Conservation (phyloP, 2,113 vertebrate genomes). For the Corythornis cristatus region DNA sequence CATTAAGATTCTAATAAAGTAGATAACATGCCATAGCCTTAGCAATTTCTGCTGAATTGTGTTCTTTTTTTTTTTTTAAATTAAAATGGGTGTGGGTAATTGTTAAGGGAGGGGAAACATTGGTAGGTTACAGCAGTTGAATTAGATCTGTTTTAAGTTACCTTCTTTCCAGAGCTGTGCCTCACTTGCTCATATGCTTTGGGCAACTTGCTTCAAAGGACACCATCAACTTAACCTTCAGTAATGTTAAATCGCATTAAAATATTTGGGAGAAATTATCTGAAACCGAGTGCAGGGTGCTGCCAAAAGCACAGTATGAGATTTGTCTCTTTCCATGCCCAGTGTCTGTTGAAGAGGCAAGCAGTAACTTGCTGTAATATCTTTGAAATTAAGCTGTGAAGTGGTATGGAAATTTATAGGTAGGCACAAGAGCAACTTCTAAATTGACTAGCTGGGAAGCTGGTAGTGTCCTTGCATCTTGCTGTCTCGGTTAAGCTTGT, state of each 20-base stretch:
- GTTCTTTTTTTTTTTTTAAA: not conserved
- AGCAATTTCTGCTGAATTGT: constrained; percentile 6
- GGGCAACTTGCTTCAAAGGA: constrained; percentile 45
- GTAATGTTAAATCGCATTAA: not conserved
- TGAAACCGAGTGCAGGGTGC: not conserved
- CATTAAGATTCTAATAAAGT: constrained; percentile 6
- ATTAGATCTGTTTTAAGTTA: not conserved
- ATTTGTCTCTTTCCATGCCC: not conserved
- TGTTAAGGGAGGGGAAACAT: constrained; percentile 18
- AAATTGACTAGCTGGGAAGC: constrained; percentile 11
- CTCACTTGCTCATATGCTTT: constrained; percentile 9
- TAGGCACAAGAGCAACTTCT: not conserved
- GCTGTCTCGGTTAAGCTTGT: not conserved
- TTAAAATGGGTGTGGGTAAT: constrained; percentile 9
- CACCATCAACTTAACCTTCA: constrained; percentile 54
- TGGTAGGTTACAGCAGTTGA: not conserved
- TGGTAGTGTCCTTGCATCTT: constrained; percentile 65
- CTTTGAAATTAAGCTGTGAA: not conserved
- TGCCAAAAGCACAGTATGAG: not conserved
- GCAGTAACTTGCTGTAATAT: not conserved
- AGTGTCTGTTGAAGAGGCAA: not conserved
- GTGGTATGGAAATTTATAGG: not conserved
- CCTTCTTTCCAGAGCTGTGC: not conserved
- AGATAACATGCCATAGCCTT: not conserved
- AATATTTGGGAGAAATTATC: not conserved